Evolutionary conservation across 2,113 vertebrate genomes (phyloP), one percentile per base, ranked within the genome.

Genomic region (Lipophrys pholis): DNA sequence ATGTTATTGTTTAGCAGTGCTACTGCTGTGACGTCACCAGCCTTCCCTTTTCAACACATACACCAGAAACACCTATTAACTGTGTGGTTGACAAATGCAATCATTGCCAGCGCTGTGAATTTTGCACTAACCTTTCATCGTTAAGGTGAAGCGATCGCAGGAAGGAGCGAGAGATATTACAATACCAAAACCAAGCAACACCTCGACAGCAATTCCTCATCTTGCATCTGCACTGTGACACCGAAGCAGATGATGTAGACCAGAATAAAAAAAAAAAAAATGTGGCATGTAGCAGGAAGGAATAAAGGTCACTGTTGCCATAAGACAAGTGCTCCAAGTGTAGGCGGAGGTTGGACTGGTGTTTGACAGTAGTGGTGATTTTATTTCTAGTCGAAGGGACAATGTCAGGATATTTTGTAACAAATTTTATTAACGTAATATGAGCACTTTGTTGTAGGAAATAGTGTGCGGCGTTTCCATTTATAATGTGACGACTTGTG

Each of bases 111-210:
- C 49, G 48, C 49, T 73, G 69, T 73, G 36, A 74, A 76, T 55
- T 80, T 82, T 90, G 87, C 84, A 85, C 89, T 89, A 85, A 90
- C 63, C 41, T 67, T 70, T 56, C n/a, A 35, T 63, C 41, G 54
- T 0, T 64, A 16, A 73, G 58, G 56, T 76, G 48, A 85, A 75
- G 62, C 52, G 58, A 70, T 35, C 15, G 36, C 53, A 73, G 52
- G 60, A 73, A 17, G 35, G 54, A 81, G n/a, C n/a, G 61, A 62
- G 59, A 70, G 42, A 72, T 64, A 14, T 35, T 50, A 57, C 56
- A 69, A 66, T 64, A 77, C 76, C 76, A 78, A 82, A 81, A 80
- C 64, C 54, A 72, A 62, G 15, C 41, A 56, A 42, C 51, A 43
- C 14, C 52, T 73, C 67, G 40, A 15, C 40, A 11, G 64, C 80